phyloP scores from a whole-genome alignment of 2,888 invertebrate genomes.

The Drosophila hamatofila region DNA sequence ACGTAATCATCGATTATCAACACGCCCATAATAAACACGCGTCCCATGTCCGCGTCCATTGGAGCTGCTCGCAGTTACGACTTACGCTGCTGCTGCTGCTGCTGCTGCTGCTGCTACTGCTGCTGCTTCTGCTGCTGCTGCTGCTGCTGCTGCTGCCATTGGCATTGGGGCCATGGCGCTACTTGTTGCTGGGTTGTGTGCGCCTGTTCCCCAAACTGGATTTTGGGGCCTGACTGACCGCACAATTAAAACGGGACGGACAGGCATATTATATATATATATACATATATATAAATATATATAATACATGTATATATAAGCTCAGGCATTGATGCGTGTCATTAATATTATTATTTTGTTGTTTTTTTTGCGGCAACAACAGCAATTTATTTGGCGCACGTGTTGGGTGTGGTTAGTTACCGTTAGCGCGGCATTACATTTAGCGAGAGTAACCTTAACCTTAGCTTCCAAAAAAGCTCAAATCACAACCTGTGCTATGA shows the following conservation, averaged over 20 bases:
- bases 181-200: conserved; percentile 71
- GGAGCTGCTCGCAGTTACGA: conserved; percentile 34
- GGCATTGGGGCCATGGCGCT: conserved; percentile 38
- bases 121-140: conserved; percentile 21
- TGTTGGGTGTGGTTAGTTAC: conserved; percentile 71
- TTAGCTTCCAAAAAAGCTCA: conserved; percentile 85
- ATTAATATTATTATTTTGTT: no score
- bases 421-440: conserved; percentile 43
- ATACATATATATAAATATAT: neutral
- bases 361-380: conserved; percentile 18
- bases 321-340: conserved; percentile 19
- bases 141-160: conserved; percentile 12
- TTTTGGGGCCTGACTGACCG: conserved; percentile 85
- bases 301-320: neutral
- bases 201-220: conserved; percentile 84
- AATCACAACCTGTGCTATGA: conserved; percentile 83
- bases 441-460: conserved; percentile 81
- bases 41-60: conserved; percentile 13
- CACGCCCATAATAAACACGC: conserved; percentile 3
- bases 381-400: conserved; percentile 1
- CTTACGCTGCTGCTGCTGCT: conserved; percentile 50
- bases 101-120: no score
- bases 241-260: conserved; percentile 77
- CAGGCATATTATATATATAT: conserved; percentile 39
- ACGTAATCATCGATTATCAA: conserved; percentile 24